These are phyloP conservation scores for Murina feae DNA, from an alignment of 2,113 vertebrate species.

Conservation along the genomic window DNA sequence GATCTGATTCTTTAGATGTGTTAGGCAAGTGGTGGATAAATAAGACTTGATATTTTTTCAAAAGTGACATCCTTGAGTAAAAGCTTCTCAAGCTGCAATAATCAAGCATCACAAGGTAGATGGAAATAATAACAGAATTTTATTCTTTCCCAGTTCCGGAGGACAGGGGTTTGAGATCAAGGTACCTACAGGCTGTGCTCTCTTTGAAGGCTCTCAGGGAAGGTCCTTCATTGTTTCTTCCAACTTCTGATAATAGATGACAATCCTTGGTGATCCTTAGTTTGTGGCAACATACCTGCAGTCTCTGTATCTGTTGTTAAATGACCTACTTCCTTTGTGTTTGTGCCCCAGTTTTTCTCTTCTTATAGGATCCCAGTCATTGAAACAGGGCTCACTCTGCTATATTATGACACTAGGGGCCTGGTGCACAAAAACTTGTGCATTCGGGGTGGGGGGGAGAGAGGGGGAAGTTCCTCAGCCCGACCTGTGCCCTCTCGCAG, in stretches of 20 bases:
- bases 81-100: fast-evolving
- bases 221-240: fast-evolving
- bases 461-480: too few relatives aligned
- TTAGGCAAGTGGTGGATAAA: too few relatives aligned
- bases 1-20: not conserved
- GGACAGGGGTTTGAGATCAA: not conserved
- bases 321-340: fast-evolving
- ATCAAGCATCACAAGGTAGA: fast-evolving
- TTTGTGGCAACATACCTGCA: fast-evolving
- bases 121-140: fast-evolving
- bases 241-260: fast-evolving
- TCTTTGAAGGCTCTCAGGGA: not conserved
- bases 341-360: not conserved
- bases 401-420: too few relatives aligned
- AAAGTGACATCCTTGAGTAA: fast-evolving
- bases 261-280: fast-evolving
- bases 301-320: fast-evolving
- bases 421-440: too few relatives aligned
- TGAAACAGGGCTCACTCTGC: not conserved
- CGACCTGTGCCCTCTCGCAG: too few relatives aligned
- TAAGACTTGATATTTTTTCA: fast-evolving
- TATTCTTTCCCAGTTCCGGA: not conserved
- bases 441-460: too few relatives aligned
- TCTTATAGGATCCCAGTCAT: not conserved
- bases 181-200: fast-evolving